These are phyloP conservation scores for Emesis furor DNA, from an alignment of 2,888 invertebrate species.

Conservation along the genomic window DNA sequence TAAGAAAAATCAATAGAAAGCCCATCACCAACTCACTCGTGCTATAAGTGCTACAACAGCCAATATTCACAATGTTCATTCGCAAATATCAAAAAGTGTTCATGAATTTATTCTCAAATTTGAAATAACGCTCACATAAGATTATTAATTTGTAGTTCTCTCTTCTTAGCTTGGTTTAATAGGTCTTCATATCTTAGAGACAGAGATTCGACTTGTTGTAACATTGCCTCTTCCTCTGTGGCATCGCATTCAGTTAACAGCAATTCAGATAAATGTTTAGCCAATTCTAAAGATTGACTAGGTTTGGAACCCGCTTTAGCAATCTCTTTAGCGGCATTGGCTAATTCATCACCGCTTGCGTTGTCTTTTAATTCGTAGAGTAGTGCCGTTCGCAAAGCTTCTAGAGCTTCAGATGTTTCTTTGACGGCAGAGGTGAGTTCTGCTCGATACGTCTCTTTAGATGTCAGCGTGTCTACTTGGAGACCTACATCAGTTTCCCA, in stretches of 20 bases:
- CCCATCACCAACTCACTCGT: conserved; percentile 69
- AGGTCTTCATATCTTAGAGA: conserved; percentile 94
- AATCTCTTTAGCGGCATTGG: conserved; percentile 94
- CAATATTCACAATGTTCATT: conserved; percentile 48
- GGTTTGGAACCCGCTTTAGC: conserved; percentile 95
- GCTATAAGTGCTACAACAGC: conserved; percentile 65
- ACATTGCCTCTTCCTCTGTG: conserved; percentile 93
- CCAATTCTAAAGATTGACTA: conserved; percentile 96
- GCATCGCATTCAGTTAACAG: conserved; percentile 95
- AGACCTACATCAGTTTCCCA: conserved; percentile 96
- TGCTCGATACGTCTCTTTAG: conserved; percentile 96
- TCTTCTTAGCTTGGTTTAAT: conserved; percentile 94
- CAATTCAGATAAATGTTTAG: conserved; percentile 95
- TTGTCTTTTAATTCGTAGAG: conserved; percentile 84
- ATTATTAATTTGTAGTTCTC: conserved; percentile 95
- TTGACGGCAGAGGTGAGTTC: conserved; percentile 95
- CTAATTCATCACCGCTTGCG: conserved; percentile 92
- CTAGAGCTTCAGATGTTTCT: conserved; percentile 94
- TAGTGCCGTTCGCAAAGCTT: conserved; percentile 93
- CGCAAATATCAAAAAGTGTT: conserved; percentile 27
- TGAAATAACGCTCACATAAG: conserved; percentile 92
- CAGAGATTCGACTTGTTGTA: conserved; percentile 93
- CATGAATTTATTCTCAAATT: conserved; percentile 60
- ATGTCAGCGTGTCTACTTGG: conserved; percentile 97
- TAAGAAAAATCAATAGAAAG: conserved; percentile 35